These are phyloP conservation scores for Oryzias curvinotus DNA, from an alignment of 2,113 vertebrate genomes.

Conservation along the genomic window DNA sequence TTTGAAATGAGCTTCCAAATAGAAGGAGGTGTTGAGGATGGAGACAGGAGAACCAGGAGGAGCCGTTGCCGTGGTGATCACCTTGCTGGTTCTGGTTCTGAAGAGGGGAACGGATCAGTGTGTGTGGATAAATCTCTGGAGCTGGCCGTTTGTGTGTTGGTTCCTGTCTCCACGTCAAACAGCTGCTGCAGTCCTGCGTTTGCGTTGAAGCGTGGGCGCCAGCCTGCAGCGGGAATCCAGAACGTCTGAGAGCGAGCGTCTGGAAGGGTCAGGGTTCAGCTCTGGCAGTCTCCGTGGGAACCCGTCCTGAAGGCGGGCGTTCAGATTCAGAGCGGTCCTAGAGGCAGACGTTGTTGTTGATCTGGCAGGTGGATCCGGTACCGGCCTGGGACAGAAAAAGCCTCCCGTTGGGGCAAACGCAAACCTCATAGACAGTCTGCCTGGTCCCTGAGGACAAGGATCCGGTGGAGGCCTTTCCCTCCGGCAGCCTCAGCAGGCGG, in stretches of 20 bases:
- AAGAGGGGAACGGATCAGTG: constrained; percentile 82
- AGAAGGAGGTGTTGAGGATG: neutral
- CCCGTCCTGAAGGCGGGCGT: constrained; percentile 42
- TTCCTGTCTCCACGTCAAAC: neutral
- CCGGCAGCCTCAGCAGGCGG: constrained; percentile 90
- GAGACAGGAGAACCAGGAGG: neutral
- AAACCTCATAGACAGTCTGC: constrained; percentile 97
- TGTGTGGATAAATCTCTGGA: constrained; percentile 40
- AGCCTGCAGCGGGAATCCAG: constrained; percentile 26
- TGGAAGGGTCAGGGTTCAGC: constrained; percentile 14
- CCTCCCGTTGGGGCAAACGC: constrained; percentile 93
- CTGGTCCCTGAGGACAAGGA: constrained; percentile 80
- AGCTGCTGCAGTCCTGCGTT: neutral
- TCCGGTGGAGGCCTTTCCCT: constrained; percentile 84
- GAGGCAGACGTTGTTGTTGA: constrained; percentile 94
- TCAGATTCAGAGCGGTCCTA: constrained; percentile 65
- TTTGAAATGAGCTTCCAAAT: neutral
- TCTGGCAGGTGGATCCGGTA: constrained; percentile 92
- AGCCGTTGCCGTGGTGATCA: constrained; percentile 74
- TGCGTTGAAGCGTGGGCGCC: constrained; percentile 34
- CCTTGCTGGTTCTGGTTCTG: constrained; percentile 86
- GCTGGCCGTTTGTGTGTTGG: constrained; percentile 24
- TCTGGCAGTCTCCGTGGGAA: constrained; percentile 36
- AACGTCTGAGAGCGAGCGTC: too few species aligned
- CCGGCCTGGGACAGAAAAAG: constrained; percentile 96